phyloP scores from a whole-genome alignment of 2,113 vertebrate genomes.

The Nansenia antarctica region DNA sequence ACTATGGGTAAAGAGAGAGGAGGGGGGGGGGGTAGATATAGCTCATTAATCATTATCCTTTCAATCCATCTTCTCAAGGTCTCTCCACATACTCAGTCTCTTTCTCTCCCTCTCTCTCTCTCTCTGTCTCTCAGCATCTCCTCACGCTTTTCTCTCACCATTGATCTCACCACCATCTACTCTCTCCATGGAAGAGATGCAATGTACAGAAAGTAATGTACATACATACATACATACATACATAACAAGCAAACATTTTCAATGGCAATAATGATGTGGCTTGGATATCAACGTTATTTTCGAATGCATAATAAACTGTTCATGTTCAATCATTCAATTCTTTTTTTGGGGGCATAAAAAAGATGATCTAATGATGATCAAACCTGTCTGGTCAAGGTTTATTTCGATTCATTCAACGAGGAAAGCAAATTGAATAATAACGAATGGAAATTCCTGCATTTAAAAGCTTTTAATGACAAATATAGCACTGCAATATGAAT shows the following conservation, averaged over 20 bases:
- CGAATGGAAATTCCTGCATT: background rate
- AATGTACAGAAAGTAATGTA: background rate
- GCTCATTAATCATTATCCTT: background rate
- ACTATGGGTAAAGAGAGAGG: background rate
- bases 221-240: too few species aligned
- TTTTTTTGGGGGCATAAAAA: background rate
- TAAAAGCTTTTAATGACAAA: background rate
- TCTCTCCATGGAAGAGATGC: background rate
- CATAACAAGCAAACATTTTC: too few species aligned
- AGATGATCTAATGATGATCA: background rate
- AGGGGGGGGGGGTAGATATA: background rate
- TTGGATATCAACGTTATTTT: background rate
- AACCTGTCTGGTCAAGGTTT: background rate
- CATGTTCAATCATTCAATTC: background rate
- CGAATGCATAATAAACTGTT: background rate
- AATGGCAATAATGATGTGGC: background rate
- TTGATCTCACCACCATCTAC: background rate
- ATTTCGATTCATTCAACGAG: background rate
- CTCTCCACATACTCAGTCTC: slow-evolving; percentile 43
- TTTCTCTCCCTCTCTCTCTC: slow-evolving; percentile 35
- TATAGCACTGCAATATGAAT: background rate
- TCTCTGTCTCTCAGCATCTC: slow-evolving; percentile 19
- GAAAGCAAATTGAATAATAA: background rate
- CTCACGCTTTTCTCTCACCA: slow-evolving; percentile 8
- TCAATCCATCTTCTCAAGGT: slow-evolving; percentile 2